A percentile compares a stretch with the other conserved stretches of the same genome.
phyloP scores from a whole-genome alignment of 2,113 vertebrate species.

The Atherinomorus stipes region DNA sequence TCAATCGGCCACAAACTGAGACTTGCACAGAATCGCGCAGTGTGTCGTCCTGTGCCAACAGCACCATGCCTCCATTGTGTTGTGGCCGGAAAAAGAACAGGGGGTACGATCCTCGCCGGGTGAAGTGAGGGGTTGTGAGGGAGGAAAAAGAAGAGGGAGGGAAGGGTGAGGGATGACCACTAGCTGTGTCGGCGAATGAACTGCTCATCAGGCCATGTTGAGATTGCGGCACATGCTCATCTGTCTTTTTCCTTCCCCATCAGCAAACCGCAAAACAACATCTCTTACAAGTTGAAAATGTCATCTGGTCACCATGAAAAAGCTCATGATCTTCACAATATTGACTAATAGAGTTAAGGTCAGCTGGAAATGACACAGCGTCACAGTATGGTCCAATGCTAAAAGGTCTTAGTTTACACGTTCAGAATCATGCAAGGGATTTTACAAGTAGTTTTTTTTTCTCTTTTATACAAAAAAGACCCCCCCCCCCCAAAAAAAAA shows the following conservation, averaged over 20 bases:
- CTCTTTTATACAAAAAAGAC: too few species aligned
- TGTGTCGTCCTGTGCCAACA: constrained; percentile 42
- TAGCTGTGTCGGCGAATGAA: constrained; percentile 54
- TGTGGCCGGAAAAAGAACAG: constrained; percentile 59
- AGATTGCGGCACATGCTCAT: constrained; percentile 52
- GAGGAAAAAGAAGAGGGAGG: constrained; percentile 12
- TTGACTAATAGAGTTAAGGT: constrained; percentile 1
- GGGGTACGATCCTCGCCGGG: constrained; percentile 35
- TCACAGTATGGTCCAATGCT: too few species aligned
- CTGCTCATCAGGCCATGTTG: constrained; percentile 39
- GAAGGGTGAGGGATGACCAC: constrained; percentile 31
- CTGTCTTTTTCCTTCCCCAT: constrained; percentile 50
- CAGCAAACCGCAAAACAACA: constrained; percentile 31
- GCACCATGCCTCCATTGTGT: constrained; percentile 78
- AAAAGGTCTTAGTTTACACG: too few species aligned
- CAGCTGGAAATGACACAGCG: background rate
- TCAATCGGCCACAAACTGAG: constrained; percentile 45
- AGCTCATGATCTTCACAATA: background rate
- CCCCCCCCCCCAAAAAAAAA: too few species aligned
- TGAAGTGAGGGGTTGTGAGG: constrained; percentile 21
- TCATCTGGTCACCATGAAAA: constrained; percentile 26
- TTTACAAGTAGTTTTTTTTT: too few species aligned
- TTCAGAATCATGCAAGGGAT: too few species aligned
- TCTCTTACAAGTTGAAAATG: constrained; percentile 22
- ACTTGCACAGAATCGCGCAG: constrained; percentile 51